Evolutionary conservation across 2,888 invertebrate genomes (phyloP).

Genomic region (Cotesia congregata): DNA sequence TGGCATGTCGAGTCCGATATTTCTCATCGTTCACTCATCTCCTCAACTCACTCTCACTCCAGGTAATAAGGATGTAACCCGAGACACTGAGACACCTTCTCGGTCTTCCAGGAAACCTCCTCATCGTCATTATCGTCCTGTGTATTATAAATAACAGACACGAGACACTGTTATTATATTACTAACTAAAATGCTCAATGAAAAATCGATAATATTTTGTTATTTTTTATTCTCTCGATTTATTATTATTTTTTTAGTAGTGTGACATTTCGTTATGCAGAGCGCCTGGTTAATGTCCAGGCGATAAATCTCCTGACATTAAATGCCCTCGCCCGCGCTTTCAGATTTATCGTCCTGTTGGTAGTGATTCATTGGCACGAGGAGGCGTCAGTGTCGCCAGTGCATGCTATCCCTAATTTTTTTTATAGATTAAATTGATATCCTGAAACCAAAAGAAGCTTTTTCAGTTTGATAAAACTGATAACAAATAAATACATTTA

Average conservation of each 20-base stretch:
- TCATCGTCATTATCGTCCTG: conserved; percentile 16
- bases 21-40: conserved; percentile 53
- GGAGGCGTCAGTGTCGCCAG: conserved; percentile 39
- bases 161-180: conserved; percentile 6
- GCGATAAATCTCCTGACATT: conserved; percentile 50
- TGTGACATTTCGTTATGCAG: conserved; percentile 30
- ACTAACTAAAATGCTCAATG: conserved; percentile 33
- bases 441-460: background rate
- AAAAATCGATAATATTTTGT: conserved; percentile 31
- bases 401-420: conserved; percentile 4
- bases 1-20: conserved; percentile 66
- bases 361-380: conserved; percentile 48
- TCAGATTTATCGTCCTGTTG: conserved; percentile 50
- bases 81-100: conserved; percentile 55
- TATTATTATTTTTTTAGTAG: conserved; percentile 16
- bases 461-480: too few species aligned
- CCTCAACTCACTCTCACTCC: conserved; percentile 52
- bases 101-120: conserved; percentile 39
- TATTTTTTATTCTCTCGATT: conserved; percentile 5
- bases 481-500: background rate
- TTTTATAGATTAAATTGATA: conserved; percentile 8
- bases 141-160: background rate
- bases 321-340: conserved; percentile 40
- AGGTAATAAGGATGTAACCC: conserved; percentile 69
- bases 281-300: conserved; percentile 42